Evolutionary conservation across 1,140 invertebrate species (phyloP).

Genomic region (Brachionus manjavacas): DNA sequence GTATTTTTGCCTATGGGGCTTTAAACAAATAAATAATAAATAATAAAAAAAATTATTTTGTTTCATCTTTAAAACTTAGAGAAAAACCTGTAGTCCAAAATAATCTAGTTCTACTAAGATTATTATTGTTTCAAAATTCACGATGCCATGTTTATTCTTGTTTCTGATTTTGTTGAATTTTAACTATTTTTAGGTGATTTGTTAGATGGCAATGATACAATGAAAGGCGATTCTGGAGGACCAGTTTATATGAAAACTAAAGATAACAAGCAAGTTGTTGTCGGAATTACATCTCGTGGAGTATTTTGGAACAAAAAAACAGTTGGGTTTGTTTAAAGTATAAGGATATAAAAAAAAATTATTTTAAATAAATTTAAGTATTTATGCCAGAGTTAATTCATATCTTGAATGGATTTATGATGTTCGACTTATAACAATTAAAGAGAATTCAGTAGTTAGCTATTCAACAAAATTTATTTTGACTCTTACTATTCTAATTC

Average conservation of each 20-base stretch:
- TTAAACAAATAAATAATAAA: too few species aligned
- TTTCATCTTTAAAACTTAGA: too few species aligned
- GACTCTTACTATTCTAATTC: too few species aligned
- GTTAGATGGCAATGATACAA: background rate
- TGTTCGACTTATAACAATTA: background rate
- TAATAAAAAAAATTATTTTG: too few species aligned
- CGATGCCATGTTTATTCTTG: too few species aligned
- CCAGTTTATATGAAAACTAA: background rate
- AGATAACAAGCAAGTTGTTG: background rate
- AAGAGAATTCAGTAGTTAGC: too few species aligned
- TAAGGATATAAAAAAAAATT: background rate
- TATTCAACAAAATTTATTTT: too few species aligned
- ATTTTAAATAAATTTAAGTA: background rate
- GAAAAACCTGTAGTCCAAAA: too few species aligned
- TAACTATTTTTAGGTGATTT: background rate
- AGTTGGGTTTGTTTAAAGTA: background rate
- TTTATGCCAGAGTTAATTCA: background rate
- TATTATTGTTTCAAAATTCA: too few species aligned
- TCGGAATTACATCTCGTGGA: background rate
- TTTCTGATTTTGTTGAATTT: background rate
- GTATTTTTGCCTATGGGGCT: too few species aligned
- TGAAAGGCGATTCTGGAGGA: background rate
- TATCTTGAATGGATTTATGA: background rate
- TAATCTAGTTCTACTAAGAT: too few species aligned
- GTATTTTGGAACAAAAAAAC: background rate